Conservation (phyloP, 2,113 vertebrate species). For the Parus major region DNA sequence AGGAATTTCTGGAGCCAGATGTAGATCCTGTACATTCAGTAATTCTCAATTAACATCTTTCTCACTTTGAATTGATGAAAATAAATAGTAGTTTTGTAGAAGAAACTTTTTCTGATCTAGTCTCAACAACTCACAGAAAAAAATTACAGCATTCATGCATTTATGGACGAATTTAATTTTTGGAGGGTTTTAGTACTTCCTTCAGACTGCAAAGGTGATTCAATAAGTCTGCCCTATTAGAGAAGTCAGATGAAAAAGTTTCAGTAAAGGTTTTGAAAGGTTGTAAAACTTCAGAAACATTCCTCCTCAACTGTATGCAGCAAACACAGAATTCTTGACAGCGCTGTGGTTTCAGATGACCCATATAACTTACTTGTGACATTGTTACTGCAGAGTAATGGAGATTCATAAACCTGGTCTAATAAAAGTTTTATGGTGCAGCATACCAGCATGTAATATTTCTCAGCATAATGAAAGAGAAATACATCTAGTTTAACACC, state of each 20-base stretch:
- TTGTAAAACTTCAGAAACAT: background rate
- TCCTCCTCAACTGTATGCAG: background rate
- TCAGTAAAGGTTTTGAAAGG: background rate
- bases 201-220: background rate
- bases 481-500: background rate
- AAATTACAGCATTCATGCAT: background rate
- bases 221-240: background rate
- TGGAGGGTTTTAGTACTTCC: background rate
- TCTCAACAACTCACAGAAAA: background rate
- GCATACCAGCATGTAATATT: slow-evolving; percentile 9
- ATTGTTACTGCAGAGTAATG: slow-evolving; percentile 25
- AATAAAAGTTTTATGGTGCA: slow-evolving; percentile 20
- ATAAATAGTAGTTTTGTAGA: background rate
- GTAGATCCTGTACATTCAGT: background rate
- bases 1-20: background rate
- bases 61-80: background rate
- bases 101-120: background rate
- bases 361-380: slow-evolving; percentile 34
- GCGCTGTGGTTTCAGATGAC: background rate
- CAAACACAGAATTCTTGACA: slow-evolving; percentile 2
- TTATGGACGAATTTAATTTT: background rate
- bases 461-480: slow-evolving; percentile 21
- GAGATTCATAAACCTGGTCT: slow-evolving; percentile 31
- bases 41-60: background rate
- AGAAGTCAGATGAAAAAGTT: background rate